Base-by-base conservation (phyloP, 64 coral and sea anemone genomes). In the Cladopsammia gracilis region DNA sequence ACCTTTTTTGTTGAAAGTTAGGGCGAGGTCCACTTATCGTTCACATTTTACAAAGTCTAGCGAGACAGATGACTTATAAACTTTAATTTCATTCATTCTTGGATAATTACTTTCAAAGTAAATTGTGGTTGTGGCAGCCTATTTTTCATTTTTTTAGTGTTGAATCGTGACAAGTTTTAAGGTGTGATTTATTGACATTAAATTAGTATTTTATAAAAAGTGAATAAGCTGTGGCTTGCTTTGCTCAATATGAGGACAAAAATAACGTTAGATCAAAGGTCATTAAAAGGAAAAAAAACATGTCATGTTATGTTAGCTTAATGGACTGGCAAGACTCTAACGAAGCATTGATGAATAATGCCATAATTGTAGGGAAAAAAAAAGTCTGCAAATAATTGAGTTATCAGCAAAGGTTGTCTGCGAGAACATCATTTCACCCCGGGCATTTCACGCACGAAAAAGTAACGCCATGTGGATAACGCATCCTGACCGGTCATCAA, bases 11-110 rank as follows among this genome's bases (percentile, higher is more conserved):
- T 68, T 84, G 80, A 84, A 84, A 84, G 43, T 51, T 68, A 65
- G 80, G 80, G 80, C 62, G 80, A 84, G 80, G 80, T 51, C 80
- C 80, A 84, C 80, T 84, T 84, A 22, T 24, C 19, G 44, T 84
- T 68, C 44, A 68, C 45, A 84, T 67, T 82, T 82, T 67, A 2
- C 58, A 84, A 62, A 66, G 60, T 66, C 5, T 45, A 14, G 77
- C 5, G 15, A 20, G 18, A 76, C 48, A 76, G 53, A 10, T 76
- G 48, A 54, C 20, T 50, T 19, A 50, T 9, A 20, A 51, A 82
- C 47, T 5, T 10, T 45, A 68, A 84, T 84, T 48, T 79, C 24
- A 24, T 79, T 61, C 77, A 43, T 23, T 58, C 20, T 43, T 79
- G 25, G 15, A 79, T 7, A 43, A 58, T 79, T 79, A 7, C 23